phyloP scores from a whole-genome alignment of 1,140 invertebrate genomes.

The Helicoverpa zea region DNA sequence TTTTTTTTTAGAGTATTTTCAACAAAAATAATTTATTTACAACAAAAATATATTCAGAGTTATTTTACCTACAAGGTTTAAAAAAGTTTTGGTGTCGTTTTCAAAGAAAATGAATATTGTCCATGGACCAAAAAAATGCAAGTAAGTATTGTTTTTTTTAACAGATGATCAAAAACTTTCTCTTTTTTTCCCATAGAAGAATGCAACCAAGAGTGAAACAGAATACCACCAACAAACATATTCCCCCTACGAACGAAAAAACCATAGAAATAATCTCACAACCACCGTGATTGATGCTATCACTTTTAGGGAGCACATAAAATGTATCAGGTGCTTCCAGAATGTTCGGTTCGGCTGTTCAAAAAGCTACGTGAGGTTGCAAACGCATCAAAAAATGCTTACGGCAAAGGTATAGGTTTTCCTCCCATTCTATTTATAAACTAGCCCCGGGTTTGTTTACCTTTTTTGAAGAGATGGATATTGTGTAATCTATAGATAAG shows the following conservation, averaged over 20 bases:
- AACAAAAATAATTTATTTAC: too few relatives aligned
- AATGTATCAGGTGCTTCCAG: slow-evolving; percentile 33
- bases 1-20: too few relatives aligned
- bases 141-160: too few relatives aligned
- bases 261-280: not conserved
- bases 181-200: too few relatives aligned
- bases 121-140: too few relatives aligned
- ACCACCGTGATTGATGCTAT: slow-evolving; percentile 36
- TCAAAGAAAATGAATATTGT: too few relatives aligned
- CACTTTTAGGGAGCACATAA: slow-evolving; percentile 28
- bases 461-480: not conserved
- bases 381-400: slow-evolving; percentile 46
- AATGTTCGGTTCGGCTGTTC: slow-evolving; percentile 4
- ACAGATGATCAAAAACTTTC: too few relatives aligned
- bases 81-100: too few relatives aligned
- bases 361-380: slow-evolving; percentile 23
- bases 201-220: not conserved
- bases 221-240: not conserved
- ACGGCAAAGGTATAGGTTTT: not conserved
- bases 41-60: too few relatives aligned
- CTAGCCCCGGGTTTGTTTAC: slow-evolving; percentile 9
- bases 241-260: not conserved
- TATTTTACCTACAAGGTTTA: too few relatives aligned
- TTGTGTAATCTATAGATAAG: too few relatives aligned
- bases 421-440: slow-evolving; percentile 15